Conservation (phyloP, 2,113 vertebrate genomes). For the Mirza zaza region DNA sequence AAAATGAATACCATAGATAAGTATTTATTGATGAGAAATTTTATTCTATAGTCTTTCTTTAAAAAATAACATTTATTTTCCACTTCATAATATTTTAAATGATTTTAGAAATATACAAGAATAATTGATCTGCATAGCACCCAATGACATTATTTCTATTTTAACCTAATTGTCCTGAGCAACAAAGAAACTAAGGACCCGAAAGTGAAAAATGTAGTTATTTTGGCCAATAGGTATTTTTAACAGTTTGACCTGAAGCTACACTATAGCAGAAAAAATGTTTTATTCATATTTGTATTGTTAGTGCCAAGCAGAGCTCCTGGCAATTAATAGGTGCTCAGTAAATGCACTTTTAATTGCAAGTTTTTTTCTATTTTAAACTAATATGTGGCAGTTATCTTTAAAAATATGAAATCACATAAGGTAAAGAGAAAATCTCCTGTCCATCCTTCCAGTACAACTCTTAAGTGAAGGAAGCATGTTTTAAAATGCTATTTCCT, state of each 20-base stretch:
- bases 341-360: neutral
- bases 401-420: neutral
- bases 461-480: neutral
- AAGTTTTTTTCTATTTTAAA: neutral
- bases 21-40: neutral
- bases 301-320: neutral
- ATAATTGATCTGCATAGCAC: neutral
- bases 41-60: neutral
- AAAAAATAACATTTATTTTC: neutral
- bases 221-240: neutral
- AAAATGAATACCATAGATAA: neutral
- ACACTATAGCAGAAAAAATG: fast-evolving
- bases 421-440: neutral
- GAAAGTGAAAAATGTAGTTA: neutral
- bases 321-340: neutral
- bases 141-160: neutral
- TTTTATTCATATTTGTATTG: neutral
- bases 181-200: neutral
- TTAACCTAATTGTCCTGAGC: neutral
- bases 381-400: neutral
- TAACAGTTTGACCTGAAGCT: neutral
- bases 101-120: neutral
- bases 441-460: neutral
- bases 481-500: neutral
- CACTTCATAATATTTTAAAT: neutral